Evolutionary conservation across 2,113 vertebrate species (phyloP).

Genomic region (Sorex fumeus): DNA sequence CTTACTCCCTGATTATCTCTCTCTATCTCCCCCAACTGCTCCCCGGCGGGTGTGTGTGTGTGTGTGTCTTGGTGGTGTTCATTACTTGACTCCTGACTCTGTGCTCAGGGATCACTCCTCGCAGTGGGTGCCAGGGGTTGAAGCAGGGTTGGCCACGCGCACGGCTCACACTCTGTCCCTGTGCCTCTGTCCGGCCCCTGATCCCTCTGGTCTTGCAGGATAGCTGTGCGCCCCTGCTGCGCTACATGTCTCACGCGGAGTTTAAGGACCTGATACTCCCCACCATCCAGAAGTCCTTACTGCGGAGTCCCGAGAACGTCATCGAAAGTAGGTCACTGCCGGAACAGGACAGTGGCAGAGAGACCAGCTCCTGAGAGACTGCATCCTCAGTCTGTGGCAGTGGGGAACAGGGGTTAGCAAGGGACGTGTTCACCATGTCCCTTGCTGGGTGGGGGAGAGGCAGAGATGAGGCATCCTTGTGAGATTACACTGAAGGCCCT

Average conservation of each 20-base stretch:
- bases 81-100: no score
- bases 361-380: not conserved
- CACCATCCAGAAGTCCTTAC: conserved; percentile 95
- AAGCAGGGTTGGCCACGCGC: no score
- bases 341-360: not conserved
- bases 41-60: no score
- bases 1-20: not conserved
- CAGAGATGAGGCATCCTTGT: conserved; percentile 10
- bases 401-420: not conserved
- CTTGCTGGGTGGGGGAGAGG: not conserved
- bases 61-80: no score
- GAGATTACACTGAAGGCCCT: conserved; percentile 16
- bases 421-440: not conserved
- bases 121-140: no score
- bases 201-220: conserved; percentile 88
- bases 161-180: no score
- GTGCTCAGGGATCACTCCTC: no score
- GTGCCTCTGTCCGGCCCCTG: no score
- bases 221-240: conserved; percentile 92
- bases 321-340: conserved; percentile 93
- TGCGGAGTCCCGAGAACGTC: conserved; percentile 97
- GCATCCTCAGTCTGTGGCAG: not conserved
- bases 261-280: conserved; percentile 96
- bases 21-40: no score
- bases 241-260: conserved; percentile 94